Conservation (phyloP, 2,113 vertebrate genomes). For the Serinus canaria region DNA sequence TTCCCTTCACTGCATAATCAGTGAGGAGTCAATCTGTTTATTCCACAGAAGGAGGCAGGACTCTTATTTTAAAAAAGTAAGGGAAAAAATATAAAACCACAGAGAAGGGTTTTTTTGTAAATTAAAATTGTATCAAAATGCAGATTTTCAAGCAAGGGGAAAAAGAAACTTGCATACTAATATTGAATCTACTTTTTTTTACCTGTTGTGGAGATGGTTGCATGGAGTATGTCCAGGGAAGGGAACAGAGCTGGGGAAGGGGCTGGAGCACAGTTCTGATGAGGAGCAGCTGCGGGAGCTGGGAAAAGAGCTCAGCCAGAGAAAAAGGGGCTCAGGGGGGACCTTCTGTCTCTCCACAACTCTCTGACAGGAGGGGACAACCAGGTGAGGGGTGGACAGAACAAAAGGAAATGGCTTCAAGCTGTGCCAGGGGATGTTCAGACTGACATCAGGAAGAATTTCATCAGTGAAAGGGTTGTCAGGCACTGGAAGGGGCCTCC, state of each 20-base stretch:
- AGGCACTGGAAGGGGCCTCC: background rate
- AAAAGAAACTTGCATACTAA: background rate
- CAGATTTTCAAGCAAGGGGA: background rate
- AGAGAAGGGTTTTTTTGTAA: background rate
- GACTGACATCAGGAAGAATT: background rate
- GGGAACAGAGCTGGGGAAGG: background rate
- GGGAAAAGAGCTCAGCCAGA: background rate
- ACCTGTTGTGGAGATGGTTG: background rate
- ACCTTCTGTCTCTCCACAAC: background rate
- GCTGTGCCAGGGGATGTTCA: background rate
- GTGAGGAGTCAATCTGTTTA: background rate
- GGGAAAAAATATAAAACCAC: background rate
- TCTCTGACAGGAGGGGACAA: background rate
- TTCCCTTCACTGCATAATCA: background rate
- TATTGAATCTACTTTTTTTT: background rate
- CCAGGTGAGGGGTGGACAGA: background rate
- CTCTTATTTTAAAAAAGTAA: background rate
- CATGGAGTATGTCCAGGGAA: rapidly evolving
- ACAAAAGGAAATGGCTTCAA: background rate
- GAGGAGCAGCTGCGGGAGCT: background rate
- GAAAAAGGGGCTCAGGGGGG: background rate
- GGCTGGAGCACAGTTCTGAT: background rate
- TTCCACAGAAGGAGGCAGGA: background rate
- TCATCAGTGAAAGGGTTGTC: background rate
- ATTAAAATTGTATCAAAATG: background rate